These are phyloP conservation scores for Lophotriccus pileatus DNA, from an alignment of 2,797 vertebrate species.

Conservation along the genomic window DNA sequence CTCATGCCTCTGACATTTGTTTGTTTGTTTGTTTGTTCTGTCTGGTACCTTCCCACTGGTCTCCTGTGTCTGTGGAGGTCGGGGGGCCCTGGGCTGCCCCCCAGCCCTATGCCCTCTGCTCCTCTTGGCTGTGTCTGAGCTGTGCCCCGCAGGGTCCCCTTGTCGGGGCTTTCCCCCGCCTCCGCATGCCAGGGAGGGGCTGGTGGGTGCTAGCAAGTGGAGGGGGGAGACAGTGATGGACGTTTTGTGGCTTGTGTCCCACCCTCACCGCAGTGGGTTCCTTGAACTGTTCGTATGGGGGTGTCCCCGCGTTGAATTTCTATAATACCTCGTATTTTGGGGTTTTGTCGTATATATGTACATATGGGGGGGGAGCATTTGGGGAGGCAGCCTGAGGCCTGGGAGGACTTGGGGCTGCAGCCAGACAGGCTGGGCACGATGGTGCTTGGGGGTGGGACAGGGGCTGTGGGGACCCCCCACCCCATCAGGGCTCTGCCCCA, in stretches of 20 bases:
- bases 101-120: not conserved
- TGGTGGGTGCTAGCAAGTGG: not conserved
- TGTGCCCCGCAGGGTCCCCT: not conserved
- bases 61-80: not conserved
- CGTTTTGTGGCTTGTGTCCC: not conserved
- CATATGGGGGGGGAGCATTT: constrained; percentile 22
- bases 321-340: constrained; percentile 75
- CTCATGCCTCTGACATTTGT: not conserved
- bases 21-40: not conserved
- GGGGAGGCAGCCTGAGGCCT: not conserved
- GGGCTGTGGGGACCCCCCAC: not conserved
- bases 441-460: not conserved
- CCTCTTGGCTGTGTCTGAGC: constrained; percentile 12
- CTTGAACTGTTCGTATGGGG: constrained; percentile 68
- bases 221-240: not conserved
- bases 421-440: not conserved
- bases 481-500: not conserved
- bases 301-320: constrained; percentile 58
- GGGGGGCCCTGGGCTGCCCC: not conserved
- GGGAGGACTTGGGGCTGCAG: not conserved
- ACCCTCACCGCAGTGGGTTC: constrained; percentile 24
- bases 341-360: constrained; percentile 60
- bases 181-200: not conserved
- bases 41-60: not conserved
- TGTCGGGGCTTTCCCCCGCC: not conserved